A percentile compares a stretch with the other conserved stretches of the same genome.
These are phyloP conservation scores for Oryzaephilus surinamensis DNA, from an alignment of 1,140 invertebrate genomes.

Conservation along the genomic window DNA sequence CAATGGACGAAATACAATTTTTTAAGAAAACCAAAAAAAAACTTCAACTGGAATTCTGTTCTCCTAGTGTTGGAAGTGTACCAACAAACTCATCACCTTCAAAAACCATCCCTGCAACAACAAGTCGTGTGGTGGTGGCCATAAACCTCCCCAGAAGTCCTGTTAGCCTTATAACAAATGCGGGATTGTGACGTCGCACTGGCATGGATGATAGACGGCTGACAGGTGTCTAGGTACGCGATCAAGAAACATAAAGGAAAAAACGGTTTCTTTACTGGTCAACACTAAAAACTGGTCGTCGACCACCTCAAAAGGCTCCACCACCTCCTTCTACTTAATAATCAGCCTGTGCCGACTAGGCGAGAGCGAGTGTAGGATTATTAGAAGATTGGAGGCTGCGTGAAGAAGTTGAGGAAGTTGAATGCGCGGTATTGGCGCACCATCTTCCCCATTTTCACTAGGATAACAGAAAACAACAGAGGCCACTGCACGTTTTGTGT, in stretches of 20 bases:
- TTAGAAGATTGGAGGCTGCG: conserved; percentile 9
- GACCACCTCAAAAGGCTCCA: background rate
- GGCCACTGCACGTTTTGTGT: conserved; percentile 1
- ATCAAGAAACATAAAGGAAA: too few species aligned
- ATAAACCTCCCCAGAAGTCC: conserved; percentile 2
- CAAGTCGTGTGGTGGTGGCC: too few species aligned
- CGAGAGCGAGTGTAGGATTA: too few species aligned
- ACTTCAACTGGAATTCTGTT: too few species aligned
- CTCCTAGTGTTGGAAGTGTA: too few species aligned
- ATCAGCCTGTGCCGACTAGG: too few species aligned
- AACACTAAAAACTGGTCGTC: background rate
- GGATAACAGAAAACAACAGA: conserved; percentile 5
- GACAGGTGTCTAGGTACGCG: conserved; percentile 26
- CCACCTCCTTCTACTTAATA: background rate
- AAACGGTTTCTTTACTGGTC: background rate
- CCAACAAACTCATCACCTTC: too few species aligned
- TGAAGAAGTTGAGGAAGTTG: conserved; percentile 9
- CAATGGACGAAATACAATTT: too few species aligned
- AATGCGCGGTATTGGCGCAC: conserved; percentile 15
- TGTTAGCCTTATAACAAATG: conserved; percentile 26
- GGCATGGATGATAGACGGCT: conserved; percentile 35
- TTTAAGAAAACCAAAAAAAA: too few species aligned
- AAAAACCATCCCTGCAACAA: too few species aligned
- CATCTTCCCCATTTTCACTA: conserved; percentile 15
- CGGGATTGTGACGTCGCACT: conserved; percentile 33